phyloP scores from a whole-genome alignment of 2,888 invertebrate species.

The Drosophila paucipuncta region DNA sequence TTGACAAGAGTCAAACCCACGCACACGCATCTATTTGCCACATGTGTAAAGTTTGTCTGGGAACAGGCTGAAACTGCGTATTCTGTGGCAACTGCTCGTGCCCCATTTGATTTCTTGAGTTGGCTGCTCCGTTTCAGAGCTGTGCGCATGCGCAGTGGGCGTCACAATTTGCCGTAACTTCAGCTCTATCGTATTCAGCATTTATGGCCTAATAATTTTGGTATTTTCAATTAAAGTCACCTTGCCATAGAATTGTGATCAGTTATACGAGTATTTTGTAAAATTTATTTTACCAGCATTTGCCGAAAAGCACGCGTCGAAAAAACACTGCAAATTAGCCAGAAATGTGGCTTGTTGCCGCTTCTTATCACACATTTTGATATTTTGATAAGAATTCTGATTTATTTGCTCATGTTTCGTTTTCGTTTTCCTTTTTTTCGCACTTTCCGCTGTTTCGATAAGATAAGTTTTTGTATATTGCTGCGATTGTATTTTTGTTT shows the following conservation, averaged over 20 bases:
- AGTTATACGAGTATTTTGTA: background rate
- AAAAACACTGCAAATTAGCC: conserved; percentile 34
- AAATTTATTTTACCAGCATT: conserved; percentile 43
- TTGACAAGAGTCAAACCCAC: conserved; percentile 55
- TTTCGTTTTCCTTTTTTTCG: conserved; percentile 23
- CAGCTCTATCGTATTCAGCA: conserved; percentile 20
- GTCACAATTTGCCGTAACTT: conserved; percentile 71
- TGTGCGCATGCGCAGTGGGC: conserved; percentile 75
- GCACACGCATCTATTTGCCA: conserved; percentile 30
- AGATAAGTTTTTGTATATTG: conserved; percentile 52
- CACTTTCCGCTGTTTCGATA: conserved; percentile 56
- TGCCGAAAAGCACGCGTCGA: conserved; percentile 16
- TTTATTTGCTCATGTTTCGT: conserved; percentile 48
- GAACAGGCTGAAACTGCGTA: conserved; percentile 33
- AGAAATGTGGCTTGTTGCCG: conserved; percentile 31
- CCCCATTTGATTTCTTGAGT: background rate
- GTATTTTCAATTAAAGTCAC: conserved; percentile 48
- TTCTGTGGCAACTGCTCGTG: conserved; percentile 11
- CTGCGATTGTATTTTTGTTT: conserved; percentile 32
- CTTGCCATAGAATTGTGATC: conserved; percentile 44
- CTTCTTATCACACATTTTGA: conserved; percentile 41
- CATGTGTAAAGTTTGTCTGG: conserved; percentile 42
- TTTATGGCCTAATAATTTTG: conserved; percentile 76
- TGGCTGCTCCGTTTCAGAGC: conserved; percentile 43
- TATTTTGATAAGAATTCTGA: conserved; percentile 56